Base-by-base conservation (phyloP, 1,140 invertebrate genomes). In the Eumaeus atala region DNA sequence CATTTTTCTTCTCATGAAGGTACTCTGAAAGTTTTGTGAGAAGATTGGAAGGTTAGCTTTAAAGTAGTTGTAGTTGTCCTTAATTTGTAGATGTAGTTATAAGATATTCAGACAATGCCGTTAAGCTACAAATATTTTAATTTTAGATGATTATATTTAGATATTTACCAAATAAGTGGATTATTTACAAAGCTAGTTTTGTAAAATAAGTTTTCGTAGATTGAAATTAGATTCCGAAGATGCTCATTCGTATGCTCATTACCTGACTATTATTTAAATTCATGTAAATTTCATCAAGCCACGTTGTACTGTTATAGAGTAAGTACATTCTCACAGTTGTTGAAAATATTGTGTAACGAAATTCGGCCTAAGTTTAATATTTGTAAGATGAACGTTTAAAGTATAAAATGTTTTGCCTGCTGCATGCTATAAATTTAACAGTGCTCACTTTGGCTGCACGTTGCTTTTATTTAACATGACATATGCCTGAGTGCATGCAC, bases 1-100 rank as follows among this genome's bases (percentile, higher is more conserved):
- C 83, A 87, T 87, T 87, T 86, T 87, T 87, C 83, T 87, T 86
- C 83, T 86, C 81, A 86, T 86, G 69, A 84, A 83, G 81, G 79
- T 84, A 86, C 83, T 83, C 79, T 87, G 77, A 84, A 87, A 84
- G 83, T 84, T 87, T 83, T 86, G 77, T 84, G 80, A 84, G 79
- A 84, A 87, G 78, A 83, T 80, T 70, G 73, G 70, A 84, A 80
- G 72, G 69, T 70, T 84, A 84, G 81, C 79, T 83, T 82, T 72
- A 77, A 61, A 70, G 79, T 87, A 87, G 81, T 62, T 65, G 84
- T 87, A 87, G 84, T 62, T 61, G 68, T 55, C 78, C 72, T 81
- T 86, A 66, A 70, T 75, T 70, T 72, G 79, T 84, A 84, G 81
- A 63, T 67, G 83, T 86, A 84, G 80, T 72, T 70, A 65, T 84